These are phyloP conservation scores for Patella pellucida DNA, from an alignment of 2,888 invertebrate species.

Conservation along the genomic window DNA sequence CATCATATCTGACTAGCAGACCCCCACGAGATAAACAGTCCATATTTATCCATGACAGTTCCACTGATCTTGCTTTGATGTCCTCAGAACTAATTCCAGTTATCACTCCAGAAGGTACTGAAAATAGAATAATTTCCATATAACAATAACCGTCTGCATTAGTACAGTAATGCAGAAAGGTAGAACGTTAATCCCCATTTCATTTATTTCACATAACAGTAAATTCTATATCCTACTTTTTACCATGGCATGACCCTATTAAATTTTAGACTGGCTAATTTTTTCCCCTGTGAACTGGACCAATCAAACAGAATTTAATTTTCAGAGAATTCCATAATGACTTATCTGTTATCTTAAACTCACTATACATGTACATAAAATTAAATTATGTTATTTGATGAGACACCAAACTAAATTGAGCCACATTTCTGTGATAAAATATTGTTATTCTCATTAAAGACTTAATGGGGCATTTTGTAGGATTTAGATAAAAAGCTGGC, in stretches of 20 bases:
- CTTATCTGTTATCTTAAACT: too few species aligned
- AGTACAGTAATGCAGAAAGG: neutral
- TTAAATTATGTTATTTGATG: too few species aligned
- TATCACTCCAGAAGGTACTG: conserved; percentile 46
- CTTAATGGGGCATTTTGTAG: too few species aligned
- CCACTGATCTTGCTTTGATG: conserved; percentile 29
- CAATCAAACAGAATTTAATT: too few species aligned
- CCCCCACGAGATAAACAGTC: conserved; percentile 53
- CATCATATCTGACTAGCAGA: conserved; percentile 38
- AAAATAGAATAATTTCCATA: conserved; percentile 11
- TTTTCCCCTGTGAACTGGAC: too few species aligned
- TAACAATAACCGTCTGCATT: neutral
- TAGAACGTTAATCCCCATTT: neutral
- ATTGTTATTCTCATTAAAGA: too few species aligned
- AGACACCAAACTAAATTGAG: too few species aligned
- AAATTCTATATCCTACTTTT: conserved; percentile 15
- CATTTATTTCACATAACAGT: conserved; percentile 23
- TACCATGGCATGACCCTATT: conserved; percentile 15
- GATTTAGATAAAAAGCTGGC: too few species aligned
- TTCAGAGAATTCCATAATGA: too few species aligned
- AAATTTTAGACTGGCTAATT: conserved; percentile 17
- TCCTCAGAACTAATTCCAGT: conserved; percentile 29
- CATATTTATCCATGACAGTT: conserved; percentile 47
- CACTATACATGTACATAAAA: too few species aligned
- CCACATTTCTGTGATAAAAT: too few species aligned